Conservation (phyloP, 2,797 vertebrate genomes). For the Anomalospiza imberbis region DNA sequence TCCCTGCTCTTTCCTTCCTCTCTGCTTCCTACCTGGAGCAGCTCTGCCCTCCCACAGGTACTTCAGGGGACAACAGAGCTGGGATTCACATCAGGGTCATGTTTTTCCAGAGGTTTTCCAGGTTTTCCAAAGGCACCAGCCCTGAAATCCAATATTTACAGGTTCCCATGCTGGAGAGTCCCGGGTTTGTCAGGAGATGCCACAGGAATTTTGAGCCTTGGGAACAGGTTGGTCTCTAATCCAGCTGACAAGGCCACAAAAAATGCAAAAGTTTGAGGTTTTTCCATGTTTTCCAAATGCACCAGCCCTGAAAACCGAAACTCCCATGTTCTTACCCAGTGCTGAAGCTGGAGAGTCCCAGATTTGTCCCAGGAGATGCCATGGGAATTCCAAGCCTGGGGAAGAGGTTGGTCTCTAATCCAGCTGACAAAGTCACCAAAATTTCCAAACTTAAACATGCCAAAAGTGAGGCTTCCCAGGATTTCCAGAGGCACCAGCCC, state of each 20-base stretch:
- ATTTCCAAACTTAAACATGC: background rate
- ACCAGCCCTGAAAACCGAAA: background rate
- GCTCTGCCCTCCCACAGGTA: background rate
- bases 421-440: background rate
- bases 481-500: background rate
- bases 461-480: background rate
- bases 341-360: background rate
- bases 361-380: background rate
- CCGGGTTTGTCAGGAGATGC: background rate
- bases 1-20: background rate
- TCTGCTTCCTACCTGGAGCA: background rate
- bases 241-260: background rate
- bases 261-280: background rate
- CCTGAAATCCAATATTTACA: rapidly evolving
- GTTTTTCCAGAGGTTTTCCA: background rate
- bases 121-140: background rate
- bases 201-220: too few relatives aligned
- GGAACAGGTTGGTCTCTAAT: background rate
- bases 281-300: background rate
- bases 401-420: background rate
- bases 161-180: background rate
- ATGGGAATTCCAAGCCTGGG: too few relatives aligned
- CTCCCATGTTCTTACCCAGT: rapidly evolving
- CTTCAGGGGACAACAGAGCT: background rate
- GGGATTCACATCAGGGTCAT: background rate